These are phyloP conservation scores for Ptychochromis oligacanthus DNA, from an alignment of 2,113 vertebrate species.

Conservation along the genomic window DNA sequence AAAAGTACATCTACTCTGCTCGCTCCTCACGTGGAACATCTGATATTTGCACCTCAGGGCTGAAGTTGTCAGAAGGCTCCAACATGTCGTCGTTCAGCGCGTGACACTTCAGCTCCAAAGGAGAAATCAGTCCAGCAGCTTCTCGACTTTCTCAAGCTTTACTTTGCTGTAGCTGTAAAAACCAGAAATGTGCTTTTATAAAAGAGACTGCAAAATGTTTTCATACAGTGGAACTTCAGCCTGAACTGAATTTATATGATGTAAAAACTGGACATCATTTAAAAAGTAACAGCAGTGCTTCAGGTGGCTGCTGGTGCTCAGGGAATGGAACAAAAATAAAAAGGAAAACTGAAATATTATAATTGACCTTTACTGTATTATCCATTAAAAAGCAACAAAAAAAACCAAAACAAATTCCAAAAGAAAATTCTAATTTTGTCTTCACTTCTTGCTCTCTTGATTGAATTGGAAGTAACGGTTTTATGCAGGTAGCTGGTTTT, in stretches of 20 bases:
- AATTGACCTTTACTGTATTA: background rate
- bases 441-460: background rate
- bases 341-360: no score
- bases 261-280: no score
- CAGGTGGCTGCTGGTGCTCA: background rate
- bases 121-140: background rate
- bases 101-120: constrained; percentile 33
- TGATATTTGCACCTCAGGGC: constrained; percentile 77
- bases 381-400: background rate
- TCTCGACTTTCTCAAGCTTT: background rate
- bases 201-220: background rate
- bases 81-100: constrained; percentile 85
- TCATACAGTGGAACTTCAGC: background rate
- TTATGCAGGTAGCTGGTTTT: background rate
- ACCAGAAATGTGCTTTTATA: background rate
- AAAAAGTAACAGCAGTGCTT: background rate
- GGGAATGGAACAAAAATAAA: no score
- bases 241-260: background rate
- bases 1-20: constrained; percentile 71
- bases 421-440: background rate
- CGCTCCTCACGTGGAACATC: constrained; percentile 73
- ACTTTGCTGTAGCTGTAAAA: background rate
- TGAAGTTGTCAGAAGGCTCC: constrained; percentile 70
- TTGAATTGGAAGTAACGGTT: fast-evolving
- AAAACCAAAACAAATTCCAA: background rate